Conservation (phyloP, 2,888 invertebrate species). For the Eudasyphora cyanicolor region DNA sequence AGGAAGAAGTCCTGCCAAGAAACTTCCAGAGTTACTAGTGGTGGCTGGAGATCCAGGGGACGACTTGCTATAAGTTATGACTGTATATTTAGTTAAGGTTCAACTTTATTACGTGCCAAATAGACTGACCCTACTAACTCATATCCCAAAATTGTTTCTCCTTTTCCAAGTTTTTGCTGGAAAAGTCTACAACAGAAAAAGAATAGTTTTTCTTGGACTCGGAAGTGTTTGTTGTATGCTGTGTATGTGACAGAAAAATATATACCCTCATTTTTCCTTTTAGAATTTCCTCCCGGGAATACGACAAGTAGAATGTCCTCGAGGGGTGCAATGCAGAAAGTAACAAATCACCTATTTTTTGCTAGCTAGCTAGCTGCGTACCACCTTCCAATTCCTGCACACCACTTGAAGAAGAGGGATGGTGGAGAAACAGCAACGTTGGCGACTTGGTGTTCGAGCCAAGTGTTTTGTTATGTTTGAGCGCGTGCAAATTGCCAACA, state of each 20-base stretch:
- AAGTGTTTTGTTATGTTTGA: conserved; percentile 27
- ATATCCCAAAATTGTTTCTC: background rate
- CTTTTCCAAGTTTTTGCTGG: background rate
- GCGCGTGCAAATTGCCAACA: conserved; percentile 33
- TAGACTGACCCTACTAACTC: conserved; percentile 42
- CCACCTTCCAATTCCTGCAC: background rate
- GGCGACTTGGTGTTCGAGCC: background rate
- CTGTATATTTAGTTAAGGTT: conserved; percentile 49
- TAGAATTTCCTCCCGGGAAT: background rate
- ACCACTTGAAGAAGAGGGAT: background rate
- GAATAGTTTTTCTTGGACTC: conserved; percentile 2
- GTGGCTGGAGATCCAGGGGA: background rate
- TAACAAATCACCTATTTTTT: conserved; percentile 33
- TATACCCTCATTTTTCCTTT: conserved; percentile 20
- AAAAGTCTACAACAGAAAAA: background rate
- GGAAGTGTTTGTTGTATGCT: background rate
- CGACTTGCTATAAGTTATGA: conserved; percentile 41
- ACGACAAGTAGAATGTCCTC: too few relatives aligned
- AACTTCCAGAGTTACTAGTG: background rate
- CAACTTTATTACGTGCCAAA: conserved; percentile 64
- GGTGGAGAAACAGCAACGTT: background rate
- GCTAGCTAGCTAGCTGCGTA: too few relatives aligned
- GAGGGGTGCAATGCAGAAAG: background rate
- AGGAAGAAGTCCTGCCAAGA: too few relatives aligned
- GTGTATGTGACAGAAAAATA: conserved; percentile 19